Base-by-base conservation (phyloP, 2,113 vertebrate species). In the Corydoras maculifer region DNA sequence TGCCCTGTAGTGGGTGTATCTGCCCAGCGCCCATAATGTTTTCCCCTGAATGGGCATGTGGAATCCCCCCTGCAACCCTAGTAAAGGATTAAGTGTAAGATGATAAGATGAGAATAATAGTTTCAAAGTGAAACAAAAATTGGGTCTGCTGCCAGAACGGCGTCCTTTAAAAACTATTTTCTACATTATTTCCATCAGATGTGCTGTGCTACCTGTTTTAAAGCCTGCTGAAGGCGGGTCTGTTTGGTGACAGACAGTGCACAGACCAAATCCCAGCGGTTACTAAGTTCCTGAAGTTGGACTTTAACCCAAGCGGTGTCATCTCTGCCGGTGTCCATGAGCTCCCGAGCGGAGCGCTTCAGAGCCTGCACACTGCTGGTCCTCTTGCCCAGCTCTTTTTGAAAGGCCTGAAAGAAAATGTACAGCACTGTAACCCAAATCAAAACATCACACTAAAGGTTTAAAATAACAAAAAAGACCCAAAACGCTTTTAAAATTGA, bases 261-360 rank as follows among this genome's bases (percentile, higher is more conserved):
- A 18, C 97, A 99, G 65, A 99, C 94, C 0, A 92, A 94, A 18
- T 99, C 97, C 97, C 97, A 99, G 67, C 95, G 94, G 84, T 92
- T 96, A 85, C 94, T 97, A 32, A 99, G 91, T 82, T 99, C 97
- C 79, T 98, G 96, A 13, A 99, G 90, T 77, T 99, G 97, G 75
- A 96, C 96, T 78, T 96, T 96, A 72, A 99, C 95, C 97, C 96
- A 99, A 0, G 94, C 96, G 0, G 96, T 98, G 83, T 99, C 97
- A 0, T 99, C 96, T 0, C 94, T 86, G 51, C 94, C 94, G 3
- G 90, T 95, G 18, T 99, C 97, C 55, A 98, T 94, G 9, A 99
- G 91, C 63, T 99, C 96, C 49, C 95, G 90, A 1, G 95, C 97
- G 0, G 96, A 99, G 4, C 97, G 93, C 71, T 96, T 97, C 3